These are phyloP conservation scores for Halichondria panicea DNA, from an alignment of 37 sponge, comb jelly and placozoan species.

Conservation along the genomic window DNA sequence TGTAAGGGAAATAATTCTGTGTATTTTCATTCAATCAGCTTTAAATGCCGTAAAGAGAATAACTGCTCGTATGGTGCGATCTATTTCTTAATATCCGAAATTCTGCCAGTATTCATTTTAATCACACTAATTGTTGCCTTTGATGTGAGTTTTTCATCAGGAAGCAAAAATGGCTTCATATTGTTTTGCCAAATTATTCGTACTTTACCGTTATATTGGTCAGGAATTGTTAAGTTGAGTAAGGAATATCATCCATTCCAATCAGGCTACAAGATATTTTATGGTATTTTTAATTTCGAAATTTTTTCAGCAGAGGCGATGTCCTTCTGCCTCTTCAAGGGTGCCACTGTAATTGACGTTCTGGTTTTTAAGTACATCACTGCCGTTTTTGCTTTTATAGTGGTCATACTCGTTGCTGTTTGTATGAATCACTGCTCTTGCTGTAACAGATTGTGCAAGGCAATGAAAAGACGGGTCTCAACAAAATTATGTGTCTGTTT, in stretches of 20 bases:
- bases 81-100: neutral
- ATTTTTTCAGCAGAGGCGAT: neutral
- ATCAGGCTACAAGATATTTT: no score
- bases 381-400: neutral
- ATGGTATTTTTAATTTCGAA: neutral
- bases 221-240: neutral
- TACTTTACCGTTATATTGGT: neutral
- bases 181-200: neutral
- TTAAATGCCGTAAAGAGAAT: neutral
- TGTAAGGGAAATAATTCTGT: neutral
- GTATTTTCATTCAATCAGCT: neutral
- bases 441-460: neutral
- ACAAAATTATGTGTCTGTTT: no score
- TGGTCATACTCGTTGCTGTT: neutral
- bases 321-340: neutral
- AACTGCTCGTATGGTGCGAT: neutral
- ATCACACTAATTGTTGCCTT: neutral
- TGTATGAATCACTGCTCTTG: no score
- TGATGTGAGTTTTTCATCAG: neutral
- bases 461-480: neutral
- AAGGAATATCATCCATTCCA: neutral
- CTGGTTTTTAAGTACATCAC: neutral
- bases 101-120: neutral
- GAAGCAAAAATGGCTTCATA: neutral
- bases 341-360: neutral